A percentile compares a stretch with the other conserved stretches of the same genome.
Evolutionary conservation across 2,888 invertebrate species (phyloP).

Genomic region (Cabera pusaria): DNA sequence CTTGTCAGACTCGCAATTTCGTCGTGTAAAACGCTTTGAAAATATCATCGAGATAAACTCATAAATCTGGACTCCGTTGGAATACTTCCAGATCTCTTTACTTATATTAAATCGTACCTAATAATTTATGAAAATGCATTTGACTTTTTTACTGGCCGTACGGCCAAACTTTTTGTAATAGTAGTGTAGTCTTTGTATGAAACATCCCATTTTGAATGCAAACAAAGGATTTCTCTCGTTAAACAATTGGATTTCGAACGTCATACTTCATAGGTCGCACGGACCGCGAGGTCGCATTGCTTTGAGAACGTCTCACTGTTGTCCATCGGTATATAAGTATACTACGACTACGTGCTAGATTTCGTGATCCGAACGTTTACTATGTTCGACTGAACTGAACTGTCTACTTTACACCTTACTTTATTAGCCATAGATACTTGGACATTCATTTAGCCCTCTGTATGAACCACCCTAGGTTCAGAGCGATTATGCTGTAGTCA

Average conservation of each 20-base stretch:
- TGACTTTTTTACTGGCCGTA: slow-evolving; percentile 13
- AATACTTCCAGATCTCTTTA: slow-evolving; percentile 45
- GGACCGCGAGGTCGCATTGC: slow-evolving; percentile 60
- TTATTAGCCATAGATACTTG: no score
- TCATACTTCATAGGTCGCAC: slow-evolving; percentile 63
- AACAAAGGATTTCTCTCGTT: slow-evolving; percentile 62
- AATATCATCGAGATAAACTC: slow-evolving; percentile 25
- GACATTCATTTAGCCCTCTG: no score
- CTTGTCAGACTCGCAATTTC: slow-evolving; percentile 34
- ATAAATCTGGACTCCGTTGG: slow-evolving; percentile 48
- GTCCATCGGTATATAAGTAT: no score
- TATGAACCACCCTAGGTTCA: no score
- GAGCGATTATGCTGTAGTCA: no score
- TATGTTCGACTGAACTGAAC: no score
- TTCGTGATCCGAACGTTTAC: no score
- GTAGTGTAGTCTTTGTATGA: slow-evolving; percentile 43
- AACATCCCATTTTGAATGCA: slow-evolving; percentile 51
- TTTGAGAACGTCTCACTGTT: slow-evolving; percentile 67
- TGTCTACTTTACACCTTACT: no score
- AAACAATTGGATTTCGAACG: slow-evolving; percentile 61
- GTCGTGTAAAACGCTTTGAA: slow-evolving; percentile 29
- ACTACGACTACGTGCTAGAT: no score
- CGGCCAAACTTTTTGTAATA: slow-evolving; percentile 22
- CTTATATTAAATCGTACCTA: slow-evolving; percentile 31
- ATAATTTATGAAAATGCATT: slow-evolving; percentile 38